Evolutionary conservation across 1,140 invertebrate genomes (phyloP), one percentile per base, ranked within the genome.

Genomic region (Trichonephila inaurata): DNA sequence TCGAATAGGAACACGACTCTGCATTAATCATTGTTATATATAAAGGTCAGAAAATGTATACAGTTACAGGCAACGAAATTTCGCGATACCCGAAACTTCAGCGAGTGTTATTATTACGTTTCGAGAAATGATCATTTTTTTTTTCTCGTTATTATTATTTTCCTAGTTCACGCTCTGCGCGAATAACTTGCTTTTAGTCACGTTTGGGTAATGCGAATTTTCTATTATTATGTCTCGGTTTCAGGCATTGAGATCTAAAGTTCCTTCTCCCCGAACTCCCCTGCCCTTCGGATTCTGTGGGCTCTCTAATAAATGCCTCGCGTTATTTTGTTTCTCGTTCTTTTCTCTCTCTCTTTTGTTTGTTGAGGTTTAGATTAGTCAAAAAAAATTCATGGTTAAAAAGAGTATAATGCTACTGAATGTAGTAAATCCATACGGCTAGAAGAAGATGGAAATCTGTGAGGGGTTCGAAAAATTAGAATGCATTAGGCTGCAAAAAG

Each of bases 11-110:
- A 88, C 92, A 93, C 92, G 92, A 93, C 69, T 77, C 24, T 16
- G 51, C 92, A 93, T 93, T 93, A 93, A 93, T 93, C 92, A 93
- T 93, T 93, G 92, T 93, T 93, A 93, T 89, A 89, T 82, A 64
- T 61, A 91, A 87, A 93, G 92, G 92, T 93, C 92, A 93, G 64
- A 51, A 51, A 77, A 62, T 51, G 77, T 58, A 89, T 33, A 89
- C 64, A 21, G 62, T 40, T 33, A 28, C 87, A 72, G 64, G 87
- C 87, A 89, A 28, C 87, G 44, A 89, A 89, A 89, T 89, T 89
- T 89, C 33, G 14, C 28, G 72, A 77, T 77, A 77, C 72, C 33
- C 72, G 72, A 77, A 77, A 77, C 72, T 77, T 77, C 72, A 77
- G 72, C 72, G 28, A 33, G 72, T 77, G 51, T 85, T 85, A 85